phyloP scores from a whole-genome alignment of 2,113 vertebrate species.

The Pipa parva region DNA sequence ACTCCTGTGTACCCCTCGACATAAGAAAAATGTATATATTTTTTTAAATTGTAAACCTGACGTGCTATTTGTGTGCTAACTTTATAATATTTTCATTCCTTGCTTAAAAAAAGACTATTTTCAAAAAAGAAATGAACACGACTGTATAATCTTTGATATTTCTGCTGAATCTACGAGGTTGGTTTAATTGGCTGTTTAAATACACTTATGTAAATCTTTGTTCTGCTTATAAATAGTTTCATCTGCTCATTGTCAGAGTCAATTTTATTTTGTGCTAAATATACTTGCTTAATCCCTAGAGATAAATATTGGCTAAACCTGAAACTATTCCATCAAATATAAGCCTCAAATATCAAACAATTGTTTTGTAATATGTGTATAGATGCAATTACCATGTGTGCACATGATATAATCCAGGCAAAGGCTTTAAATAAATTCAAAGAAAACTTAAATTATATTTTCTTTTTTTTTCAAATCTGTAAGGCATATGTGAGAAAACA shows the following conservation, averaged over 20 bases:
- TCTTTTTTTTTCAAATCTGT: constrained; percentile 15
- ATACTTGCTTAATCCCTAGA: constrained; percentile 26
- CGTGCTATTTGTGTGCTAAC: no score
- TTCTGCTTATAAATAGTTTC: constrained; percentile 27
- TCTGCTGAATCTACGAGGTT: constrained; percentile 11
- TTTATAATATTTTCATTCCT: no score
- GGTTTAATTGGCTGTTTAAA: constrained; percentile 36
- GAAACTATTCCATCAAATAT: constrained; percentile 28
- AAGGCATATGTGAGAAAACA: constrained; percentile 34
- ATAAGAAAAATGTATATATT: no score
- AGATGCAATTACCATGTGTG: constrained; percentile 35
- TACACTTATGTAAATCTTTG: constrained; percentile 41
- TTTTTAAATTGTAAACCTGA: no score
- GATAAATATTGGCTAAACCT: constrained; percentile 3
- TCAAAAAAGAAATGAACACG: no score
- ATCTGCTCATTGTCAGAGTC: constrained; percentile 26
- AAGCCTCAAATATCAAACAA: constrained; percentile 26
- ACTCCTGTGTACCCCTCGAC: no score
- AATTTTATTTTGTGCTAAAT: constrained; percentile 25
- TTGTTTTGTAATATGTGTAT: constrained; percentile 36
- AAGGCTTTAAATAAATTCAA: constrained; percentile 27
- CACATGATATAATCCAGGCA: constrained; percentile 28
- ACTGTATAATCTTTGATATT: constrained; percentile 10
- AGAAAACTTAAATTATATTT: not conserved
- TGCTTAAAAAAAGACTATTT: no score